Evolutionary conservation across 2,113 vertebrate species (phyloP), one percentile per base, ranked within the genome.

Genomic region (Mastomys natalensis): DNA sequence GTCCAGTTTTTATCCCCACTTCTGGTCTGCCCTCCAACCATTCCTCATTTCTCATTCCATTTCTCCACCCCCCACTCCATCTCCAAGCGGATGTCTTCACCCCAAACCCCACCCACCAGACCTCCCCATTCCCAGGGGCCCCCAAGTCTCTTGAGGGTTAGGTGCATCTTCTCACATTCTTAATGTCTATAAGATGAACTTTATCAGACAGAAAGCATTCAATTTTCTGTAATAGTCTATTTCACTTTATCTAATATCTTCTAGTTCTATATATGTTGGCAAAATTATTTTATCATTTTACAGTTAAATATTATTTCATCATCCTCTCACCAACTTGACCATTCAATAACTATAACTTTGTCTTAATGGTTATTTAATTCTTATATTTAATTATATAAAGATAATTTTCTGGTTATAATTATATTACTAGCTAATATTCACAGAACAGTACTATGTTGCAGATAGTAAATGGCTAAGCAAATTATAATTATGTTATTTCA

Each of bases 351-450:
- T 82, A n/a, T 64, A 51, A 66, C 90, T 92, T 22, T 24, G 10
- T 4, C 31, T 95, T 45, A 96, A 53, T 72, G 34, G 11, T 60
- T 87, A 24, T 87, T 48, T 62, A 84, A 70, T 53, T 43, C 24
- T 37, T 81, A 3, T 53, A 74, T 64, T 95, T 12, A 94, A 89
- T 78, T 91, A 53, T 0, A 60, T 12, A 94, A 95, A 74, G 0
- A 70, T 43, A 55, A 0, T 22, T 77, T 94, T 94, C 7, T 86
- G 5, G 0, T 89, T 72, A 48, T 85, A 74, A 90, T 94, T 53
- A 19, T 94, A 93, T 81, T 89, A 76, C 4, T 80, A 72, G 29
- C 21, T 87, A 86, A 77, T 84, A 87, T 77, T 88, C 3, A 91
- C 43, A 29, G 51, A 89, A 2, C 0, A 86, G 10, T 51, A 48